These are phyloP conservation scores for Poecilia latipinna DNA, from an alignment of 2,113 vertebrate genomes.

Conservation along the genomic window DNA sequence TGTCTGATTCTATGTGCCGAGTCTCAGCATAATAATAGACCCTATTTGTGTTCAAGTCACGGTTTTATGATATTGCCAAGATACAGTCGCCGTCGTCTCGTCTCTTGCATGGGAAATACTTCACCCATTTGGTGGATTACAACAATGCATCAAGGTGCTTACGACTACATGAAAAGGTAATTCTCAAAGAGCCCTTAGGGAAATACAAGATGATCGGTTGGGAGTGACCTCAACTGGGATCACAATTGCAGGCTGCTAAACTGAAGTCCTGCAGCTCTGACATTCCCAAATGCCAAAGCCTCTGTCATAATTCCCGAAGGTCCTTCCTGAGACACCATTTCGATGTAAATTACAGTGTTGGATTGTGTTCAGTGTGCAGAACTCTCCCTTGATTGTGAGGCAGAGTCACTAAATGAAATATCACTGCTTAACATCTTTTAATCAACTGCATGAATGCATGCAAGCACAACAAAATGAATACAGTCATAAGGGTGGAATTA, in stretches of 20 bases:
- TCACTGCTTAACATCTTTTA: slow-evolving; percentile 47
- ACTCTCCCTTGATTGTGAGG: slow-evolving; percentile 21
- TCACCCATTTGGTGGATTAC: slow-evolving; percentile 50
- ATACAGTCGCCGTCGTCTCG: slow-evolving; percentile 29
- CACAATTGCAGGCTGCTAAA: slow-evolving; percentile 49
- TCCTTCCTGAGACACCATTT: slow-evolving; percentile 39
- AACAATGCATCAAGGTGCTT: slow-evolving; percentile 62
- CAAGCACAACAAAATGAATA: slow-evolving; percentile 36
- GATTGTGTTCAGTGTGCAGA: slow-evolving; percentile 9
- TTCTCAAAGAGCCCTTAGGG: slow-evolving; percentile 55
- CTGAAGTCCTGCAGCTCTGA: slow-evolving; percentile 37
- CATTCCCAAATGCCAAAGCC: slow-evolving; percentile 50
- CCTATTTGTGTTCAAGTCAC: slow-evolving; percentile 38
- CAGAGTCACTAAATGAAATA: slow-evolving; percentile 27
- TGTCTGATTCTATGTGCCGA: slow-evolving; percentile 11
- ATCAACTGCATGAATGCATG: slow-evolving; percentile 48
- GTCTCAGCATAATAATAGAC: slow-evolving; percentile 33
- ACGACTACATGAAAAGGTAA: slow-evolving; percentile 68
- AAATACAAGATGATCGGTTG: slow-evolving; percentile 38
- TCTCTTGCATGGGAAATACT: slow-evolving; percentile 35
- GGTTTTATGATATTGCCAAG: slow-evolving; percentile 49
- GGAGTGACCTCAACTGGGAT: slow-evolving; percentile 50
- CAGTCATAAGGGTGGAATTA: slow-evolving; percentile 12
- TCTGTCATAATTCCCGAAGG: slow-evolving; percentile 40
- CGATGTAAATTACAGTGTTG: slow-evolving; percentile 40